A percentile compares a stretch with the other conserved stretches of the same genome.
Conservation (phyloP, 2,797 vertebrate genomes). For the Rachycentron canadum region DNA sequence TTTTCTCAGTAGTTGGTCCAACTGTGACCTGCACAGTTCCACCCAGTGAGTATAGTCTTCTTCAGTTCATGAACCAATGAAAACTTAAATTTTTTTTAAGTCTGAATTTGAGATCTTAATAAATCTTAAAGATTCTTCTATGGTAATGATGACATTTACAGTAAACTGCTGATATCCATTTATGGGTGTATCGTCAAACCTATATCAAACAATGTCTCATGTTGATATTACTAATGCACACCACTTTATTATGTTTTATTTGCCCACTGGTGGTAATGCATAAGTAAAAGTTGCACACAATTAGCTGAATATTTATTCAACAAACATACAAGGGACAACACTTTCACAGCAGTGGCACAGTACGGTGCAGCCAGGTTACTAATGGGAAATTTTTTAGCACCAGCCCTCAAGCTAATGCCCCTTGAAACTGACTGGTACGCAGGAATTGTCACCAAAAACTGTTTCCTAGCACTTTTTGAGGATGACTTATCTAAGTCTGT, state of each 20-base stretch:
- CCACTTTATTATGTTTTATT: not conserved
- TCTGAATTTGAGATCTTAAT: too few species aligned
- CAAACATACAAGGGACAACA: slow-evolving; percentile 1
- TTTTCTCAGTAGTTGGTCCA: too few species aligned
- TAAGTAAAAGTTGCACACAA: not conserved
- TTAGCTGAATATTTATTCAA: slow-evolving; percentile 22
- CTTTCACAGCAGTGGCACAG: not conserved
- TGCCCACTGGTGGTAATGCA: not conserved
- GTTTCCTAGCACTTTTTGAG: not conserved
- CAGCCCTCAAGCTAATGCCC: not conserved
- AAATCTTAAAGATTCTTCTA: too few species aligned
- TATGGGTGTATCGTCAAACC: too few species aligned
- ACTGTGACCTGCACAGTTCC: too few species aligned
- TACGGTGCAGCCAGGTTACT: not conserved
- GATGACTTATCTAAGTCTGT: slow-evolving; percentile 5
- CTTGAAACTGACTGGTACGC: slow-evolving; percentile 1
- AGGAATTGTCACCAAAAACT: not conserved
- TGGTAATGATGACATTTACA: too few species aligned
- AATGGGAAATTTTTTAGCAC: not conserved
- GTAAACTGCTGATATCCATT: too few species aligned
- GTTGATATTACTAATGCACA: not conserved
- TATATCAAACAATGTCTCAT: too few species aligned
- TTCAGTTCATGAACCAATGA: too few species aligned
- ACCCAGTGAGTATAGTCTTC: too few species aligned
- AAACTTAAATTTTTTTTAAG: too few species aligned